Evolutionary conservation across 35 echinoderm and acorn worm species (phyloP).

Genomic region (Anneissia japonica): DNA sequence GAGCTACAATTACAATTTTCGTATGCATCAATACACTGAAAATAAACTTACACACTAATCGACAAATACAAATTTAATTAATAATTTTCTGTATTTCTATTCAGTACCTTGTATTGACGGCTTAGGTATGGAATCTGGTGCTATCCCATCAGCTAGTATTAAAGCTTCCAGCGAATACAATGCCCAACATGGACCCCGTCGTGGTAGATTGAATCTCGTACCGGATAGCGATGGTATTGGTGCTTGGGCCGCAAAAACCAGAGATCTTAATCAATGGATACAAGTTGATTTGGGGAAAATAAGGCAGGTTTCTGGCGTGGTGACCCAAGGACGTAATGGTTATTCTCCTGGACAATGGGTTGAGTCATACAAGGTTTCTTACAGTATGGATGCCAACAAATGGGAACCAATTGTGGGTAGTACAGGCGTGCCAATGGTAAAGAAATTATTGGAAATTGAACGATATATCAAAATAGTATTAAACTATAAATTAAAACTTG

Average conservation of each 20-base stretch:
- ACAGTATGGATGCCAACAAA: background rate
- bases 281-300: background rate
- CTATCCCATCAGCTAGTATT: background rate
- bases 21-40: no score
- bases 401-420: background rate
- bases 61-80: no score
- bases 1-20: no score
- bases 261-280: constrained; percentile 1
- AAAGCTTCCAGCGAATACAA: background rate
- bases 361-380: background rate
- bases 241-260: background rate
- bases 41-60: no score
- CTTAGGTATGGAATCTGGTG: background rate
- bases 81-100: background rate
- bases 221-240: background rate
- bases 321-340: background rate
- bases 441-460: no score
- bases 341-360: constrained; percentile 9
- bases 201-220: background rate
- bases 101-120: background rate
- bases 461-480: no score
- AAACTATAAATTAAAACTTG: no score
- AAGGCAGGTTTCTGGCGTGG: background rate
- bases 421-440: background rate
- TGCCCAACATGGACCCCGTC: background rate